phyloP scores from a whole-genome alignment of 1,140 invertebrate species.

The Rhopalosiphum padi region DNA sequence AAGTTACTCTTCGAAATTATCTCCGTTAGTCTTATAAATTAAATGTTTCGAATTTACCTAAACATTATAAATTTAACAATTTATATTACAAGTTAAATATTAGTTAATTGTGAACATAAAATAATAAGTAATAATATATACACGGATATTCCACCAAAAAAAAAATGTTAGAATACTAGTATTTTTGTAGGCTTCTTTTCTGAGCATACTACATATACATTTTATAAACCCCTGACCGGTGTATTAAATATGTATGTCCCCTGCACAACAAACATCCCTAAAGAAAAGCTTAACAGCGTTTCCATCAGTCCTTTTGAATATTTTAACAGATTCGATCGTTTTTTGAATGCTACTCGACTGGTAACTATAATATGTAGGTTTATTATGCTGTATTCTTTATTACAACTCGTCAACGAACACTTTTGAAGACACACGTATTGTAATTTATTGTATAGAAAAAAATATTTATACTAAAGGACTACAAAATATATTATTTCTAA shows the following conservation, averaged over 20 bases:
- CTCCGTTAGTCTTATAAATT: not conserved
- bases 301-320: constrained; percentile 55
- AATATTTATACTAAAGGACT: not conserved
- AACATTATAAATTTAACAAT: not conserved
- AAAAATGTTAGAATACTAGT: not conserved
- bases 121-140: not conserved
- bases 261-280: constrained; percentile 27
- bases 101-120: not conserved
- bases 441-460: not conserved
- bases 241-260: constrained; percentile 55
- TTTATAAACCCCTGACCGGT: constrained; percentile 27
- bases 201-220: not conserved
- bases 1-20: too few species aligned
- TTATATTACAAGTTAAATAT: not conserved
- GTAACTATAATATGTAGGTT: not conserved
- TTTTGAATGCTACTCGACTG: not conserved
- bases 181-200: not conserved
- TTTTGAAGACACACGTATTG: not conserved
- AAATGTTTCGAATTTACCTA: not conserved
- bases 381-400: not conserved
- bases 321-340: constrained; percentile 55
- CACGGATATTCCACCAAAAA: not conserved
- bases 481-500: not conserved
- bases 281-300: constrained; percentile 53
- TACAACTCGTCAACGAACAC: not conserved